These are phyloP conservation scores for Sebastes minor DNA, from an alignment of 2,797 vertebrate species.

Conservation along the genomic window DNA sequence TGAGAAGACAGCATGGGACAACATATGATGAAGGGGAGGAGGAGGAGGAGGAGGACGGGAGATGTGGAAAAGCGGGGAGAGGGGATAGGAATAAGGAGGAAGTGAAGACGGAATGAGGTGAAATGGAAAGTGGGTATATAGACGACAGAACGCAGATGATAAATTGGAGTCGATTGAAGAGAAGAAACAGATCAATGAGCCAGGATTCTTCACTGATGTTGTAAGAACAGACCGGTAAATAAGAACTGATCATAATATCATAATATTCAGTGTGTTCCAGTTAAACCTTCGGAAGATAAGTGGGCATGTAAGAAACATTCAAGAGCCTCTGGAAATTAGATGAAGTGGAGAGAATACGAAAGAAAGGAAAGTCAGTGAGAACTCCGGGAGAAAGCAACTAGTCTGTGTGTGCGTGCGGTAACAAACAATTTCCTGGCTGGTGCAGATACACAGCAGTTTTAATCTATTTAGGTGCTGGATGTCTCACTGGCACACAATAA, in stretches of 20 bases:
- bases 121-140: slow-evolving; percentile 16
- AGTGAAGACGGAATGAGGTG: background rate
- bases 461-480: slow-evolving; percentile 68
- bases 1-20: slow-evolving; percentile 43
- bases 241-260: background rate
- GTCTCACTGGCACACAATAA: slow-evolving; percentile 66
- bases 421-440: slow-evolving; percentile 65
- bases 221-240: background rate
- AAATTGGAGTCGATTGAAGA: slow-evolving; percentile 20
- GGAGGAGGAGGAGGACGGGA: background rate
- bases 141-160: slow-evolving; percentile 16
- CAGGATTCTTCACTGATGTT: slow-evolving; percentile 20
- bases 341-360: slow-evolving; percentile 32
- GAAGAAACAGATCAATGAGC: slow-evolving; percentile 26
- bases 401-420: slow-evolving; percentile 24
- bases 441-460: slow-evolving; percentile 65
- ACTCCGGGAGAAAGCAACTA: slow-evolving; percentile 26
- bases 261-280: slow-evolving; percentile 1
- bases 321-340: slow-evolving; percentile 28
- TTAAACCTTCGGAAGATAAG: slow-evolving; percentile 5
- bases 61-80: slow-evolving; percentile 13
- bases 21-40: slow-evolving; percentile 1
- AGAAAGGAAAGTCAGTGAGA: slow-evolving; percentile 45
- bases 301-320: slow-evolving; percentile 5
- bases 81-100: slow-evolving; percentile 1